Evolutionary conservation across 2,113 vertebrate species (phyloP).

Genomic region (Myotis yumanensis): DNA sequence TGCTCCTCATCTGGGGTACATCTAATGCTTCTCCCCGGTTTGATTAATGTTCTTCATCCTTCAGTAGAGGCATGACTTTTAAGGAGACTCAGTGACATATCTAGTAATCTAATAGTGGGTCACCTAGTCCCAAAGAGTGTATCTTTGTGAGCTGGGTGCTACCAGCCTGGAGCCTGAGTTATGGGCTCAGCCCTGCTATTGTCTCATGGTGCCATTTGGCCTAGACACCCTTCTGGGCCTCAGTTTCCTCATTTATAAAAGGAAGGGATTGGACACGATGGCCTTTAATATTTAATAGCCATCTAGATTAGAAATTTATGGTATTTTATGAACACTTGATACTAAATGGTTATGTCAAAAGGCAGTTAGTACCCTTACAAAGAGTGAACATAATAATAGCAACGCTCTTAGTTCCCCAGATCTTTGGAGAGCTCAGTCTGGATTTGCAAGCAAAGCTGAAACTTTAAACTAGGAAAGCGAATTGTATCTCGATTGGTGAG

Average conservation of each 20-base stretch:
- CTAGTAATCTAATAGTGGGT: background rate
- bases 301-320: background rate
- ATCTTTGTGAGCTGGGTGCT: background rate
- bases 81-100: background rate
- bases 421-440: constrained; percentile 37
- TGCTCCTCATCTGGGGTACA: background rate
- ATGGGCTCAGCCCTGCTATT: background rate
- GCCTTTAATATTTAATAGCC: background rate
- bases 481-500: constrained; percentile 58
- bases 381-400: constrained; percentile 40
- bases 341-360: constrained; percentile 31
- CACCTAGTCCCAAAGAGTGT: background rate
- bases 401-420: background rate
- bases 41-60: background rate
- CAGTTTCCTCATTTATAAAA: background rate
- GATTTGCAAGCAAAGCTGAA: constrained; percentile 55
- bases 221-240: background rate
- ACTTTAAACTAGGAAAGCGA: constrained; percentile 50
- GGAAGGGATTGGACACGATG: background rate
- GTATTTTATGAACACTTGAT: constrained; percentile 5
- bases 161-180: background rate
- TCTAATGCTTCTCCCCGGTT: background rate
- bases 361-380: constrained; percentile 16
- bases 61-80: background rate
- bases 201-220: background rate